phyloP scores from a whole-genome alignment of 1,140 invertebrate species.

The Bicyclus anynana region DNA sequence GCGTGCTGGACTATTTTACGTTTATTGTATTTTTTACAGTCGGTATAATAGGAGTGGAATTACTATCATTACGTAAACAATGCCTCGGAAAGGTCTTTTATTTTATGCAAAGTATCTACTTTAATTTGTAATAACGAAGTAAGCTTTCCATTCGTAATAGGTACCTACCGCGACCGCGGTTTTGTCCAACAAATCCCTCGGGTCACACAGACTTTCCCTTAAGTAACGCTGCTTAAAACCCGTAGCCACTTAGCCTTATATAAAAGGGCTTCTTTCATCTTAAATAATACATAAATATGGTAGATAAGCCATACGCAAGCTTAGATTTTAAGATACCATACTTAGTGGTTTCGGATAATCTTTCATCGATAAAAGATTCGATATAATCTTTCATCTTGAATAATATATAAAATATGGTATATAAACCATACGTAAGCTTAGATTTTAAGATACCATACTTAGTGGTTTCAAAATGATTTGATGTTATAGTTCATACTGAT shows the following conservation, averaged over 20 bases:
- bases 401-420: not conserved
- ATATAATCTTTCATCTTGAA: not conserved
- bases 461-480: not conserved
- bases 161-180: not conserved
- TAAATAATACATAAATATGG: not conserved
- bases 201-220: conserved; percentile 14
- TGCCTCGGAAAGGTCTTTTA: conserved; percentile 13
- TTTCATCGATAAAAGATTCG: not conserved
- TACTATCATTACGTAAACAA: conserved; percentile 15
- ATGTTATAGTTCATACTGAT: not conserved
- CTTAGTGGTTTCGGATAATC: not conserved
- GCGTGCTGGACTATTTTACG: not conserved
- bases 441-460: not conserved
- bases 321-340: not conserved
- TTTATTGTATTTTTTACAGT: conserved; percentile 13
- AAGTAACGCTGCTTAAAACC: conserved; percentile 12
- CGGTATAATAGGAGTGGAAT: conserved; percentile 11
- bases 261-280: not conserved
- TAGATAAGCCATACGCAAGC: no score
- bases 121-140: conserved; percentile 31
- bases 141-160: conserved; percentile 10
- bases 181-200: conserved; percentile 12
- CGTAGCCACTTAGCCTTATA: conserved; percentile 4
- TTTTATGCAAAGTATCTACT: conserved; percentile 20
- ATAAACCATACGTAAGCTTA: no score